Conservation (phyloP, 2,797 vertebrate species). For the Heliangelus exortis region DNA sequence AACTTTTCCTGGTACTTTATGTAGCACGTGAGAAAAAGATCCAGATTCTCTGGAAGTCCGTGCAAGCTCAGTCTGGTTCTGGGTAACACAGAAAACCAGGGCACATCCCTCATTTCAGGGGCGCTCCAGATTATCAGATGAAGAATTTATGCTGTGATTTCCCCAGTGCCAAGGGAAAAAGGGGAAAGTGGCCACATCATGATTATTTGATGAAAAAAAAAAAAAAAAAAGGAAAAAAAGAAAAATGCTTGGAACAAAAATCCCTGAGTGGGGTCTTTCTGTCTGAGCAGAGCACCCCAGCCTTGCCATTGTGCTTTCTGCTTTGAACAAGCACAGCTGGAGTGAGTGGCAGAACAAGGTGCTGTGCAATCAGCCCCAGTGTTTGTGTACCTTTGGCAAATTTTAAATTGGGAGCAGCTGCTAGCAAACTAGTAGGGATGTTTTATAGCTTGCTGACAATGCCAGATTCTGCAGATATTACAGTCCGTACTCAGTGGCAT, state of each 20-base stretch:
- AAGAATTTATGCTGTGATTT: conserved; percentile 32
- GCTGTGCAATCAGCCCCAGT: not conserved
- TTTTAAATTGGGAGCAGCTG: conserved; percentile 51
- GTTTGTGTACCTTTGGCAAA: conserved; percentile 38
- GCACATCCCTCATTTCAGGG: not conserved
- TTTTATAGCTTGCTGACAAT: conserved; percentile 65
- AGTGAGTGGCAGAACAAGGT: not conserved
- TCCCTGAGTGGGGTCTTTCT: not conserved
- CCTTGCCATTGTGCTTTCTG: not conserved
- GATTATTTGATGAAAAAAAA: not conserved
- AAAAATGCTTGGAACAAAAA: conserved; percentile 10
- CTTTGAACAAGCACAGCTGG: not conserved
- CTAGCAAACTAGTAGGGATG: conserved; percentile 17
- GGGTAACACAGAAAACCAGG: not conserved
- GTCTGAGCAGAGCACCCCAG: not conserved
- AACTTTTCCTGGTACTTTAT: not conserved
- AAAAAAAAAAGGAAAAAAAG: conserved; percentile 25
- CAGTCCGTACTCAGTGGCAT: not conserved
- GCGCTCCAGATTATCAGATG: not conserved
- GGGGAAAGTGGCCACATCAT: not conserved
- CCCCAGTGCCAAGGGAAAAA: conserved; percentile 8
- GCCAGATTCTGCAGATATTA: conserved; percentile 25
- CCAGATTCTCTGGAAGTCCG: not conserved
- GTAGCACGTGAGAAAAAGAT: not conserved
- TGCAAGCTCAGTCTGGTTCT: not conserved